Percentiles rank a stretch among this genome's conserved stretches.
Evolutionary conservation across 2,113 vertebrate species (phyloP).

Genomic region (Macquaria australasica): DNA sequence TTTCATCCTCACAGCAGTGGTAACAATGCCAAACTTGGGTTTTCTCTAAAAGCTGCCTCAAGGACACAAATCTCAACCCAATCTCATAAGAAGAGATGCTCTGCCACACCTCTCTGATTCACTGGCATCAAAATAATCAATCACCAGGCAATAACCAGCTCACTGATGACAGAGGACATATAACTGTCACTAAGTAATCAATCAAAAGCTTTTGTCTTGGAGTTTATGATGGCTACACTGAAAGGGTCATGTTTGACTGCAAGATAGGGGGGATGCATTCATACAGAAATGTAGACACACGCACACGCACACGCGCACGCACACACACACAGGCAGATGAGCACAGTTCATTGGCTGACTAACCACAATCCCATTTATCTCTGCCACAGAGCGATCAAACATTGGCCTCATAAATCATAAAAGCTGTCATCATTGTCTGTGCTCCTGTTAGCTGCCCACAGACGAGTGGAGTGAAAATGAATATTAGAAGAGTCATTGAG

Average conservation of each 20-base stretch:
- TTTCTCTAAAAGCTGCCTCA: constrained; percentile 26
- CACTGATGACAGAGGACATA: constrained; percentile 70
- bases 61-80: constrained; percentile 23
- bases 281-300: neutral
- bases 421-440: constrained; percentile 48
- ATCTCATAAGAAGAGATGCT: neutral
- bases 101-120: constrained; percentile 32
- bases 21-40: neutral
- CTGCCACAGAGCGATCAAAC: constrained; percentile 60
- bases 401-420: constrained; percentile 68
- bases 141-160: constrained; percentile 52
- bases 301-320: neutral
- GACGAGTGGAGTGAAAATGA: constrained; percentile 62
- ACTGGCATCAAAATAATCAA: constrained; percentile 56
- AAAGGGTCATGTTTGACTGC: constrained; percentile 31
- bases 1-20: neutral
- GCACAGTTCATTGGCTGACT: constrained; percentile 58
- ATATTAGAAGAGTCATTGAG: constrained; percentile 61
- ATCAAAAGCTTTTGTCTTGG: constrained; percentile 60
- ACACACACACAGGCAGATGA: neutral
- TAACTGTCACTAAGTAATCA: constrained; percentile 70
- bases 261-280: constrained; percentile 6
- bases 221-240: constrained; percentile 47
- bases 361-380: constrained; percentile 71
- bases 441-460: constrained; percentile 48